phyloP scores from a whole-genome alignment of 2,113 vertebrate species.

The Mus musculus region GRCm39 chr9:76116001-76116500 shows the following conservation, averaged over 20 bases:
- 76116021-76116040: background rate
- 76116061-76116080: background rate
- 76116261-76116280: background rate
- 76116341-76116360: background rate
- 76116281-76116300: background rate
- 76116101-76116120: background rate
- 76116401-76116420: background rate
- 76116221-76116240: background rate
- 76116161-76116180: background rate
- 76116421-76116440: slow-evolving; percentile 3
- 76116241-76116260: background rate
- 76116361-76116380: background rate
- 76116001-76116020: background rate
- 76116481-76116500: background rate
- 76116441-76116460: background rate
- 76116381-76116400: background rate
- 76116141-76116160: background rate
- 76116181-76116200: background rate
- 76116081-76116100: background rate
- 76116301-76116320: background rate
- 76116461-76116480: background rate
- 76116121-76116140: background rate
- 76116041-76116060: too few species aligned
- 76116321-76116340: too few species aligned
- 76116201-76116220: background rate